Conservation (phyloP, 2,113 vertebrate genomes). For the Melospiza melodia region DNA sequence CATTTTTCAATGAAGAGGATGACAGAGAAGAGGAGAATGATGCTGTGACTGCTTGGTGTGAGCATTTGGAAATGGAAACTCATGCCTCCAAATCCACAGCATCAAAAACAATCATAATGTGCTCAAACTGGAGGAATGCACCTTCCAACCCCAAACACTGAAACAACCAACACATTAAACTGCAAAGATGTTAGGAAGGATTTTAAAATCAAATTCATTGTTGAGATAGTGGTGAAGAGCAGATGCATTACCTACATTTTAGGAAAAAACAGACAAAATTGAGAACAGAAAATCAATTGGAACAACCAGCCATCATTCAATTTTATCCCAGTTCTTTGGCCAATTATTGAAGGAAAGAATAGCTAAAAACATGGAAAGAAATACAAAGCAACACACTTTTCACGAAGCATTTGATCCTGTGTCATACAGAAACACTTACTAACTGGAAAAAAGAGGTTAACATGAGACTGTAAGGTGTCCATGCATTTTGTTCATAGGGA, state of each 20-base stretch:
- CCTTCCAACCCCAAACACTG: background rate
- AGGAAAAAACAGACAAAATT: background rate
- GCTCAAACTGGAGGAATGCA: background rate
- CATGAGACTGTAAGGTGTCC: background rate
- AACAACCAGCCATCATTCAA: background rate
- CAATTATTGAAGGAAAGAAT: background rate
- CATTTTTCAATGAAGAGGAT: background rate
- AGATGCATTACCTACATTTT: background rate
- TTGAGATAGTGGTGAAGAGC: background rate
- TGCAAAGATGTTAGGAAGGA: background rate
- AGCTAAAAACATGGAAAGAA: background rate
- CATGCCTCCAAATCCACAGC: background rate
- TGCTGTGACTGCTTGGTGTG: background rate
- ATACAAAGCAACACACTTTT: background rate
- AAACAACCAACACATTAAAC: background rate
- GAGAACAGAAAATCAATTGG: background rate
- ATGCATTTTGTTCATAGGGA: background rate
- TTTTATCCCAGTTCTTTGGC: background rate
- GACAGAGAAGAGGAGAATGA: background rate
- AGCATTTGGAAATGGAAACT: background rate
- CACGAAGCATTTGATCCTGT: background rate
- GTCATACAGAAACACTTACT: background rate
- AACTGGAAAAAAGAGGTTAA: background rate
- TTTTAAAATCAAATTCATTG: background rate
- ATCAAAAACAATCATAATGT: background rate